Base-by-base conservation (phyloP, 2,113 vertebrate species). In the Psittacula cyanocephala region DNA sequence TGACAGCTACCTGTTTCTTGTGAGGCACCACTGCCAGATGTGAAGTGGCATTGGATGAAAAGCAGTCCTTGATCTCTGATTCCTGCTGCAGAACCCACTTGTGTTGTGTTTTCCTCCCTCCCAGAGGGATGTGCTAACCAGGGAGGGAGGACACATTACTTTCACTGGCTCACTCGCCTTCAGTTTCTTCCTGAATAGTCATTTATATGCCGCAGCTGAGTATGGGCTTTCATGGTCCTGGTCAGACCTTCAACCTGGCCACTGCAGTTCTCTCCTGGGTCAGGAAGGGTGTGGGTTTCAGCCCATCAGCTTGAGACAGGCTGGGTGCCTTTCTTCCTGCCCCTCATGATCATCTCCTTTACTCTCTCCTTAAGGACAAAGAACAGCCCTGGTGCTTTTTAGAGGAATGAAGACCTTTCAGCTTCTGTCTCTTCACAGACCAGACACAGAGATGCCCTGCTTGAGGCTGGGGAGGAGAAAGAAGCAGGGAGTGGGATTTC, bases 131-230 rank as follows among this genome's bases (percentile, higher is more conserved):
- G 29, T 31, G 33, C 62, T 39, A 3, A 64, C 11, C 31, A 62
- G 50, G 47, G 27, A 41, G 9, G 20, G n/a, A 78, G 50, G 41
- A 39, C 69, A 74, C 59, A 15, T 91, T 81, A 17, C 11, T 74
- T 47, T 27, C n/a, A 60, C 23, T 77, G 68, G 6, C 29, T 76
- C 39, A 3, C 7, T 55, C 29, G 28, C 22, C 47, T 78, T 43
- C 47, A n/a, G 7, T 24, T 60, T 13, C 19, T 29, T 49, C n/a
- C 46, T 44, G 65, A 23, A 19, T 17, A 57, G 55, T 3, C 2
- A 46, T 13, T 49, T 60, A 7, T 0, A 2, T 72, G n/a, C 47
- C 17, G 3, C 0, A 0, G 12, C n/a, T 52, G 17, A n/a, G 7
- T 52, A 43, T 0, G 2, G 55, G 39, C 25, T 75, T 60, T 59